Evolutionary conservation across 1,140 invertebrate species (phyloP), one percentile per base, ranked within the genome.

Genomic region (Hetaerina americana): DNA sequence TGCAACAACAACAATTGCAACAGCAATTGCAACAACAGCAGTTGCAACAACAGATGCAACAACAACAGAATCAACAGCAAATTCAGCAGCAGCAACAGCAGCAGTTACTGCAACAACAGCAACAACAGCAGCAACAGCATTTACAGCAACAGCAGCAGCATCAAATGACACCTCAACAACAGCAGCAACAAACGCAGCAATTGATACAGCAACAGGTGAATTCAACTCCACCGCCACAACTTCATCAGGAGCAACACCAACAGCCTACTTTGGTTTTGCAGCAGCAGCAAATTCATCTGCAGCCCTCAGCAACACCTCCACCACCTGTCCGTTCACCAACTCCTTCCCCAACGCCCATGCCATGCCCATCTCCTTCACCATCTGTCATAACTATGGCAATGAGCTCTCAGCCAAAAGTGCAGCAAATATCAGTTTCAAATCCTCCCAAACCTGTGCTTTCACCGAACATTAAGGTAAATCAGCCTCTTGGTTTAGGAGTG

Each of bases 51-150:
- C 27, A 69, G 73, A 68, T 69, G 71, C 5, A 18, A 29, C 6
- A 69, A 27, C 26, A 29, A 0, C 81, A 81, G 66, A 68, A 66
- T 70, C 66, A 67, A 72, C 70, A 18, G 80, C 82, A 31, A 81
- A 82, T 5, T 79, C 83, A 0, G 80, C 81, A 0, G 79, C 81
- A 73, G 81, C 82, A 0, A 82, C 81, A 1, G 81, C 83, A 1
- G 75, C 75, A 25, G 74, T 78, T 5, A 57, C 73, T 5, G 70
- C 78, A 5, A 81, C 81, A 66, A 79, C 78, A 28, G 76, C 78
- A 25, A 81, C 77, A 67, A 79, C 78, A 26, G 76, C 78, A 18
- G 79, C 79, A 0, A 78, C 79, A 0, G 79, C 76, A 0, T 78
- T 79, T 25, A 72, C 75, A 5, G 76, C 79, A 31, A 72, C 76